Evolutionary conservation across 2,888 invertebrate genomes (phyloP).

Genomic region (Hymenopus coronatus): DNA sequence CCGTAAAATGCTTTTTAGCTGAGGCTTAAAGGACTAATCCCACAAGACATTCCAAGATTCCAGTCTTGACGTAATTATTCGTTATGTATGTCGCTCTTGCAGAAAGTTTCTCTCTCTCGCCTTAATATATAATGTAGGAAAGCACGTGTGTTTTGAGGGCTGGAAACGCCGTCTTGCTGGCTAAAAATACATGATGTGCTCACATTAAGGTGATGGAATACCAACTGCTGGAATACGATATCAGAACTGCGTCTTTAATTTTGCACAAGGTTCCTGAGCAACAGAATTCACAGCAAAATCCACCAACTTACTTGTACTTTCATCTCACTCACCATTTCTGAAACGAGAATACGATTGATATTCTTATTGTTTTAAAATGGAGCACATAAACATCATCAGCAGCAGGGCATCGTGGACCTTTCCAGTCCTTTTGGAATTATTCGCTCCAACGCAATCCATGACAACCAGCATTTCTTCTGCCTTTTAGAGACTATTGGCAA

Average conservation of each 20-base stretch:
- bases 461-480: too few species aligned
- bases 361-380: background rate
- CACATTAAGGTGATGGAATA: background rate
- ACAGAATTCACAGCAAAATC: background rate
- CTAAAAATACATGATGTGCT: background rate
- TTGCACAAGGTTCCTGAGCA: background rate
- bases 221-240: background rate
- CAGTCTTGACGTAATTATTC: too few species aligned
- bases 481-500: too few species aligned
- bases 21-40: too few species aligned
- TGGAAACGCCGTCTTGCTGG: background rate
- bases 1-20: too few species aligned
- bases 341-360: too few species aligned
- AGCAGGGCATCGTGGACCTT: too few species aligned
- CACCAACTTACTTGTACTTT: background rate
- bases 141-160: background rate
- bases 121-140: background rate
- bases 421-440: too few species aligned
- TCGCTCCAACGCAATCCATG: too few species aligned
- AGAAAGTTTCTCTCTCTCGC: background rate
- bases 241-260: background rate
- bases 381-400: background rate
- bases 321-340: too few species aligned
- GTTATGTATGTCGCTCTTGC: too few species aligned
- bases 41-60: too few species aligned